Evolutionary conservation across 2,888 invertebrate genomes (phyloP).

Genomic region (Luperina nickerlii): DNA sequence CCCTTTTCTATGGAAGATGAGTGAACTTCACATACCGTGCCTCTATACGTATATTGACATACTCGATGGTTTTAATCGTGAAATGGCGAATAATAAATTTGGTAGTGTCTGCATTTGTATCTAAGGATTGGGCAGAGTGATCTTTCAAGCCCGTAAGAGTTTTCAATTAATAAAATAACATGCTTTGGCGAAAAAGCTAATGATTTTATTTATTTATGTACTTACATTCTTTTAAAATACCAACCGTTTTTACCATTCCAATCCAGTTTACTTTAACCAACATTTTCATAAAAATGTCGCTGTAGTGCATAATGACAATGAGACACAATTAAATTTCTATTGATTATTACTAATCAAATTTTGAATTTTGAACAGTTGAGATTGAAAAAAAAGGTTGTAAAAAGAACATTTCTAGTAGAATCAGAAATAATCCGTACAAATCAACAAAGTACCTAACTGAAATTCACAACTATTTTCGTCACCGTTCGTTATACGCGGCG

Average conservation of each 20-base stretch:
- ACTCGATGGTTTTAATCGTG: neutral
- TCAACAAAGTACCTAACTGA: slow-evolving; percentile 40
- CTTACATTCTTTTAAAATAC: neutral
- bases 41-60: neutral
- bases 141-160: neutral
- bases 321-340: no score
- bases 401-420: neutral
- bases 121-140: neutral
- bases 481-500: slow-evolving; percentile 51
- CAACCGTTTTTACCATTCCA: neutral
- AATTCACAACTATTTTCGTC: slow-evolving; percentile 40
- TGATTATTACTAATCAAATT: no score
- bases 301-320: no score
- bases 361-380: no score
- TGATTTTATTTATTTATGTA: neutral
- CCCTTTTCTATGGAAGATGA: no score
- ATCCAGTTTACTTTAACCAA: neutral
- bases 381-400: neutral
- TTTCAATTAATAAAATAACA: neutral
- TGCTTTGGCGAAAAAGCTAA: neutral
- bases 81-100: neutral
- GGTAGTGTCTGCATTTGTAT: neutral
- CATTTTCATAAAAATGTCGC: neutral
- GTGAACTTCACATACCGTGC: no score
- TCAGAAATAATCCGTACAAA: slow-evolving; percentile 6